Evolutionary conservation across 2,113 vertebrate genomes (phyloP).

Genomic region (Leucosticte australis): DNA sequence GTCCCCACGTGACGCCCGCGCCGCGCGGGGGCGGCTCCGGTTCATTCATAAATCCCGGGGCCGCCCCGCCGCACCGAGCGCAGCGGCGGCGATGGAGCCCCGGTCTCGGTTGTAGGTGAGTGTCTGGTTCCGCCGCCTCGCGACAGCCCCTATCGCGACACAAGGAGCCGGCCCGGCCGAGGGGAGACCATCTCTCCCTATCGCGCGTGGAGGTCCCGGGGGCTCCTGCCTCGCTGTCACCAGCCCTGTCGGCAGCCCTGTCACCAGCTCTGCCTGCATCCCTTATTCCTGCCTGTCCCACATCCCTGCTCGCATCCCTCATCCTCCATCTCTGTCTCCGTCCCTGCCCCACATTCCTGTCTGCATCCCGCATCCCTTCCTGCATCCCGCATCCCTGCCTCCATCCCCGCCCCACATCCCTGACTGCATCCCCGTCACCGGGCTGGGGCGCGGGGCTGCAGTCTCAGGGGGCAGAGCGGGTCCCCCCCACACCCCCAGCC

Average conservation of each 20-base stretch:
- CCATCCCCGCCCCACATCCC: neutral
- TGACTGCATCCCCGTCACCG: neutral
- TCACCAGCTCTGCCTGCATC: neutral
- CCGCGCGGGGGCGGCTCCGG: conserved; percentile 54
- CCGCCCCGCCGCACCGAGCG: conserved; percentile 29
- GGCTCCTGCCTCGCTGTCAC: neutral
- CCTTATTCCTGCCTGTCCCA: neutral
- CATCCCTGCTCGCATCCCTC: neutral
- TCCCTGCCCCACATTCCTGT: neutral
- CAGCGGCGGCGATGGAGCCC: conserved; percentile 53
- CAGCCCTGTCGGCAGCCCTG: neutral
- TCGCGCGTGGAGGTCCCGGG: neutral
- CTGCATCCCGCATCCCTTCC: neutral
- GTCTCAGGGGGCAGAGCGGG: neutral
- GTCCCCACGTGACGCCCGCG: conserved; percentile 38
- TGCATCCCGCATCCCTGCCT: neutral
- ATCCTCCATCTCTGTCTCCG: neutral
- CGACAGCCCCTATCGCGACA: neutral
- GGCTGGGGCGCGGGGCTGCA: neutral
- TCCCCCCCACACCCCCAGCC: neutral
- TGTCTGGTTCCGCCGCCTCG: neutral
- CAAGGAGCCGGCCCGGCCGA: neutral
- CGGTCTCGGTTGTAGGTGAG: conserved; percentile 31
- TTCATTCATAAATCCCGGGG: conserved; percentile 60
- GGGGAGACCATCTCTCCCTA: neutral